Evolutionary conservation across 1,140 invertebrate species (phyloP).

Genomic region (Penaeus japonicus): DNA sequence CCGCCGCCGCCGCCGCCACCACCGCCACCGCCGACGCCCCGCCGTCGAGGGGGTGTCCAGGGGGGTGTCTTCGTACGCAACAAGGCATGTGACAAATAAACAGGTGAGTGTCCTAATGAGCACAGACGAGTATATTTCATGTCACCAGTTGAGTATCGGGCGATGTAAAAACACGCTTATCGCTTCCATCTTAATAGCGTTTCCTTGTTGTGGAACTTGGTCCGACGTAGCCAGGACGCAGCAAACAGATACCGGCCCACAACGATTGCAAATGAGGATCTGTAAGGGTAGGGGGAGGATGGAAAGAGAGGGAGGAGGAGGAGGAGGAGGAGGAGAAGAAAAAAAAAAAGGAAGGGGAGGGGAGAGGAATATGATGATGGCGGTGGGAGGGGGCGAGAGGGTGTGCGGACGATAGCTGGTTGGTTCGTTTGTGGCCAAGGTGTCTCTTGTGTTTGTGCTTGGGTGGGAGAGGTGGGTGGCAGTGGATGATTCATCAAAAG

Average conservation of each 20-base stretch:
- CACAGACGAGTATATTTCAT: slow-evolving; percentile 50
- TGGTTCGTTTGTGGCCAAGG: no score
- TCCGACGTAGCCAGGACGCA: slow-evolving; percentile 31
- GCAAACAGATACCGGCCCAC: slow-evolving; percentile 28
- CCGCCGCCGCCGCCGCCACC: background rate
- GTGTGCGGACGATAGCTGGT: no score
- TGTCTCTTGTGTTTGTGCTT: background rate
- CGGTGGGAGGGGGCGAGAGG: background rate
- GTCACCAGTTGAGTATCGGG: slow-evolving; percentile 46
- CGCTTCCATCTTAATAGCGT: slow-evolving; percentile 51
- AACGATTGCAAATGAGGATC: slow-evolving; percentile 50
- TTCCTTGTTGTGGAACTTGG: slow-evolving; percentile 49
- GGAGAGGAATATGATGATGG: background rate
- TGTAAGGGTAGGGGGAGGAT: background rate
- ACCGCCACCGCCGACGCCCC: background rate
- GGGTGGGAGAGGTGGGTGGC: background rate
- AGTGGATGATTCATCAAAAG: background rate
- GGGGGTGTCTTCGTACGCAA: slow-evolving; percentile 22
- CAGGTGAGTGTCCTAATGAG: slow-evolving; percentile 51
- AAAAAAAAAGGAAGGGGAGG: background rate
- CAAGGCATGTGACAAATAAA: slow-evolving; percentile 47
- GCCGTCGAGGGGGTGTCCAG: background rate
- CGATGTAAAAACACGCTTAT: slow-evolving; percentile 14
- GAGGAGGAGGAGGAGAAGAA: background rate
- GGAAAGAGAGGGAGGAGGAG: slow-evolving; percentile 6